Evolutionary conservation across 2,113 vertebrate species (phyloP), one percentile per base, ranked within the genome.

Genomic region (Lasiurus cinereus): DNA sequence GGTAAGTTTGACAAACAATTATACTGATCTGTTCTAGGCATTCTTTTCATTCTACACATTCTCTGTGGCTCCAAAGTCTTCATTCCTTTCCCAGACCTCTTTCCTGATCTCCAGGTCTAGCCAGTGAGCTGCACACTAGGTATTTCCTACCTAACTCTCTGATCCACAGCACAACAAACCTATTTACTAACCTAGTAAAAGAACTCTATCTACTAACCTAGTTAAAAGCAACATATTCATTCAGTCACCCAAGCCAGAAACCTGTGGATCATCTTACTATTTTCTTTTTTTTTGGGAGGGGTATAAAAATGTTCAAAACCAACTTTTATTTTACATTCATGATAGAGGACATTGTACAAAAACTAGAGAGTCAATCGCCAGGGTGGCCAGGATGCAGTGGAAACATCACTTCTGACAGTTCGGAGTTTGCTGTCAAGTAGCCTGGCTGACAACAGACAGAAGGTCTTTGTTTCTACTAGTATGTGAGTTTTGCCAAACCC

Each of bases 241-340:
- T 79, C 33, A 89, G 31, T 62, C 43, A 78, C n/a, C n/a, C n/a
- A 97, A 90, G 39, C n/a, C 64, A 93, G 77, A 94, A 83, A 80
- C 36, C 66, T 77, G 14, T 31, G 48, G 48, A 70, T 82, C 54
- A 85, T 54, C 27, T 31, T 73, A 24, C 56, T 59, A 59, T 24
- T 59, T 59, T 59, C 56, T 24, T 59, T 24, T 59, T 24, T 24
- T 59, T 24, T 1, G 56, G 56, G 56, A 22, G 33, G 78, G 39
- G 18, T 33, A 89, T 85, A 94, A 89, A 97, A 96, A 96, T 74
- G 85, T 89, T 89, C 39, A 19, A 73, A 82, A 83, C 56, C 36
- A 67, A 86, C 21, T 88, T 98, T 97, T 98, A 97, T 97, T 98
- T 52, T 46, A 73, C 62, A 62, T 73, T 83, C 46, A 50, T 97